phyloP scores from a whole-genome alignment of 2,797 vertebrate genomes.

The Threskiornis aethiopicus region DNA sequence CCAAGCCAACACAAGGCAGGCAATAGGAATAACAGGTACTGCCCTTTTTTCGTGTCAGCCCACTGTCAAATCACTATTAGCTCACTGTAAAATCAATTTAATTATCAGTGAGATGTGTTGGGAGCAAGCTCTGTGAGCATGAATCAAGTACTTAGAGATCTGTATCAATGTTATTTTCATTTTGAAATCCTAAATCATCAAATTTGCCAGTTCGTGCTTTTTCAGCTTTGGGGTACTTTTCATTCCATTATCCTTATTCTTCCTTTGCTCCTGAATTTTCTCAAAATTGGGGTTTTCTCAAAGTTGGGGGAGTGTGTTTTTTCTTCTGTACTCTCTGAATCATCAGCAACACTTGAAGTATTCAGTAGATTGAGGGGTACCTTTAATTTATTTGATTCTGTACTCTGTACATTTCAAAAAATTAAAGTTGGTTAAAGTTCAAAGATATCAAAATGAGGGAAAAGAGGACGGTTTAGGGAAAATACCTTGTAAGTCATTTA shows the following conservation, averaged over 20 bases:
- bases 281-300: neutral
- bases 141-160: neutral
- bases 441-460: neutral
- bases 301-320: fast-evolving
- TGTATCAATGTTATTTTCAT: neutral
- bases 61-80: neutral
- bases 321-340: neutral
- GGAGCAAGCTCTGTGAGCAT: neutral
- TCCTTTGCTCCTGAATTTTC: neutral
- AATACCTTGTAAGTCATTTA: neutral
- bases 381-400: neutral
- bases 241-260: neutral
- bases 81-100: neutral
- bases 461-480: neutral
- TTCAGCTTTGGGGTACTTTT: neutral
- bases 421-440: neutral
- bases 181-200: neutral
- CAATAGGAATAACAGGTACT: neutral
- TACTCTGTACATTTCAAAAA: neutral
- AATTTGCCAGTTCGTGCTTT: neutral
- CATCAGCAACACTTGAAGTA: neutral
- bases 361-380: neutral
- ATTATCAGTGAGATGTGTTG: neutral
- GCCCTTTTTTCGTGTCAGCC: neutral
- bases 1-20: neutral